A percentile compares a stretch with the other conserved stretches of the same genome.
phyloP scores from a whole-genome alignment of 2,797 vertebrate genomes.

The Helarctos malayanus region DNA sequence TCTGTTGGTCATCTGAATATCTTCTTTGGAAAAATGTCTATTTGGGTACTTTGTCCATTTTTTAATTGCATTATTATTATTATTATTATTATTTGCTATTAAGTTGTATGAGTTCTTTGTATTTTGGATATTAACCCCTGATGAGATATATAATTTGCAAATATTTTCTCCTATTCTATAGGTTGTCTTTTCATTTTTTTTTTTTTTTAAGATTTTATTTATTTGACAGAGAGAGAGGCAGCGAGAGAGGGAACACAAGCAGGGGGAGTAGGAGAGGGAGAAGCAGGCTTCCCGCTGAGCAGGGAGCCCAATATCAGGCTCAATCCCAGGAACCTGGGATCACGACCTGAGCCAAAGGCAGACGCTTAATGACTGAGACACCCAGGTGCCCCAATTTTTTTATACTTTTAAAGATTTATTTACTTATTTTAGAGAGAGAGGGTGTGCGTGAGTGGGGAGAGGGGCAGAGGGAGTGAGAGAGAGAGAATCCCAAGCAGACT shows the following conservation, averaged over 20 bases:
- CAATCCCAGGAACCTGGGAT: no score
- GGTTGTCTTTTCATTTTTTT: background rate
- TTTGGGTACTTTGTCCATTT: background rate
- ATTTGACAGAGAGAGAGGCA: no score
- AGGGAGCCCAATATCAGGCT: rapidly evolving
- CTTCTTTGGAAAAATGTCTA: background rate
- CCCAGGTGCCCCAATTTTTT: no score
- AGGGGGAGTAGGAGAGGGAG: no score
- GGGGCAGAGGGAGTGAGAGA: background rate
- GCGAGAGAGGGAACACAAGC: no score
- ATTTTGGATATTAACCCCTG: background rate
- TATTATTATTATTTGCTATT: background rate
- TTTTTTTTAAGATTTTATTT: no score
- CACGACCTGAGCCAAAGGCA: no score
- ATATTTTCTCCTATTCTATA: background rate
- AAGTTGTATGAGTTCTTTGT: background rate
- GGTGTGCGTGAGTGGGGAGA: background rate
- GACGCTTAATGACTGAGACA: no score
- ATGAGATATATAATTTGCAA: background rate
- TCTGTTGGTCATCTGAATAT: background rate
- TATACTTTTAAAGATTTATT: background rate
- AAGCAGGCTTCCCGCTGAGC: no score
- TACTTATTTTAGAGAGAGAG: background rate
- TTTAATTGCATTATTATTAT: background rate
- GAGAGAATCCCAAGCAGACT: background rate